These are phyloP conservation scores for Pseudanteris insignis DNA, from an alignment of 2,888 invertebrate species.

Conservation along the genomic window DNA sequence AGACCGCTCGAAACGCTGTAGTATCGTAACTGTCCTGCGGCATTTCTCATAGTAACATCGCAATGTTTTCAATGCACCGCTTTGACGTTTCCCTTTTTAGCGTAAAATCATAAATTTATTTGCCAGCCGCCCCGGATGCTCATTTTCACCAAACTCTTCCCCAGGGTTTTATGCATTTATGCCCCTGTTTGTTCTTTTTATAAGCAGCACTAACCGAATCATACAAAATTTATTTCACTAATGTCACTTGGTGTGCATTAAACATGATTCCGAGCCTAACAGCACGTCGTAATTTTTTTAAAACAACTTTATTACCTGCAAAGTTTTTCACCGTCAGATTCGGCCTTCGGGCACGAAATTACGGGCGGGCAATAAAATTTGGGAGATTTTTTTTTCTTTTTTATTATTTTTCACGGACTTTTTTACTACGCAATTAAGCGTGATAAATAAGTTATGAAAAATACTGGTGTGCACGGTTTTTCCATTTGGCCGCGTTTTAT, in stretches of 20 bases:
- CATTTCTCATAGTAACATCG: constrained; percentile 26
- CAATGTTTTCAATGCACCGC: constrained; percentile 25
- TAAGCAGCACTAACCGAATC: constrained; percentile 31
- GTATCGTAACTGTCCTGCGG: constrained; percentile 23
- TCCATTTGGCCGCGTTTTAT: too few species aligned
- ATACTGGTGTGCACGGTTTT: too few species aligned
- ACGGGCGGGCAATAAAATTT: background rate
- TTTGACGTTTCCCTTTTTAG: constrained; percentile 24
- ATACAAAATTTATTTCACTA: constrained; percentile 11
- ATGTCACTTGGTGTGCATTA: constrained; percentile 1
- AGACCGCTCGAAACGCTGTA: constrained; percentile 18
- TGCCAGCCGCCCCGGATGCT: background rate
- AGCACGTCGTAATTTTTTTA: constrained; percentile 1
- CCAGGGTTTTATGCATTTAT: constrained; percentile 46
- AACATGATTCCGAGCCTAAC: constrained; percentile 2
- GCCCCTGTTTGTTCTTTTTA: constrained; percentile 44
- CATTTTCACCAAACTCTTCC: constrained; percentile 34
- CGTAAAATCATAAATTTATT: constrained; percentile 45
- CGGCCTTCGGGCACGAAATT: too few species aligned
- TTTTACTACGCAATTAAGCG: too few species aligned
- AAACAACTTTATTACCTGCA: too few species aligned
- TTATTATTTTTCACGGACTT: background rate
- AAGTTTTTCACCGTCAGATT: too few species aligned
- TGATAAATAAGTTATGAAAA: too few species aligned
- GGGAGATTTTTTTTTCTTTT: background rate